A percentile compares a stretch with the other conserved stretches of the same genome.
Evolutionary conservation across 2,888 invertebrate species (phyloP).

Genomic region (Tribolium freemani): DNA sequence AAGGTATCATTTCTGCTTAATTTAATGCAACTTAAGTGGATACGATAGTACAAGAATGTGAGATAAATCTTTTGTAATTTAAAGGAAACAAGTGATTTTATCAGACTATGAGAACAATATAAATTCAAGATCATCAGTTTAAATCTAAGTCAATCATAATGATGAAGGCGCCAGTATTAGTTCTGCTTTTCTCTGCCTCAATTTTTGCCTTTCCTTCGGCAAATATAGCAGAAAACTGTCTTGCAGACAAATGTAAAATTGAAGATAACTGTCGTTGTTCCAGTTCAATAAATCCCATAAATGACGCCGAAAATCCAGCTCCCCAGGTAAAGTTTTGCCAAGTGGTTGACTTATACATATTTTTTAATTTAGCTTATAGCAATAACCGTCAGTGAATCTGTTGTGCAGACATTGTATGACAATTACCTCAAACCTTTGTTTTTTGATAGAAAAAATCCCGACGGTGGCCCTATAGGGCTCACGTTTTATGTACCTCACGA

Average conservation of each 20-base stretch:
- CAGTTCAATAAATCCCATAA: slow-evolving; percentile 12
- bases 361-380: slow-evolving; percentile 67
- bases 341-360: background rate
- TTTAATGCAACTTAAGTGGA: background rate
- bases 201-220: background rate
- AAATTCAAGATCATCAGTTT: background rate
- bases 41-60: background rate
- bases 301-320: slow-evolving; percentile 1
- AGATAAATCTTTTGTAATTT: background rate
- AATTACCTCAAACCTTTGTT: slow-evolving; percentile 71
- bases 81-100: background rate
- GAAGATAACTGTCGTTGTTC: slow-evolving; percentile 32
- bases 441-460: slow-evolving; percentile 73
- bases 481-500: slow-evolving; percentile 83
- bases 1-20: too few species aligned
- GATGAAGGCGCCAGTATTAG: background rate
- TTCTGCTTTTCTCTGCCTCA: background rate
- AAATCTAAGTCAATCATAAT: background rate
- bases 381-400: slow-evolving; percentile 78
- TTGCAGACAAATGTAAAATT: slow-evolving; percentile 5
- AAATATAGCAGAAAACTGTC: background rate
- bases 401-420: slow-evolving; percentile 70
- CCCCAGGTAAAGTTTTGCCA: slow-evolving; percentile 9
- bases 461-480: slow-evolving; percentile 74
- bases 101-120: slow-evolving; percentile 2